A percentile compares a stretch with the other conserved stretches of the same genome.
Conservation (phyloP, 2,888 invertebrate genomes). For the Lordiphosa fenestrarum region DNA sequence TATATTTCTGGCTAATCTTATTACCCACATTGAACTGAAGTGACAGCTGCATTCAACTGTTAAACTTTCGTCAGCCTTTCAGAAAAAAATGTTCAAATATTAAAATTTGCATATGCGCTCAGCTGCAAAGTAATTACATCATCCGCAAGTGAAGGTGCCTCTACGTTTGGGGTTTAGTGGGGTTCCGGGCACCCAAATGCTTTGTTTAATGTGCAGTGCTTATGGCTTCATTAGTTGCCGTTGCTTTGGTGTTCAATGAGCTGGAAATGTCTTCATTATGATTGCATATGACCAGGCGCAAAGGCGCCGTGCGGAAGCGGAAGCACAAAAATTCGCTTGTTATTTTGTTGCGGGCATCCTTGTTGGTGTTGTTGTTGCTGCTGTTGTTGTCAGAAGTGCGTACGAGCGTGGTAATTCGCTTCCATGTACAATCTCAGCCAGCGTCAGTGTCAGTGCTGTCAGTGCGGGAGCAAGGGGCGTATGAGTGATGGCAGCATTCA, state of each 20-base stretch:
- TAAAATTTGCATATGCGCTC: conserved; percentile 45
- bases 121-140: conserved; percentile 31
- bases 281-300: conserved; percentile 53
- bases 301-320: conserved; percentile 35
- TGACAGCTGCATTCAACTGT: conserved; percentile 44
- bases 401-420: conserved; percentile 66
- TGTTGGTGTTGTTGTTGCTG: conserved; percentile 7
- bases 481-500: conserved; percentile 68
- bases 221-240: conserved; percentile 54
- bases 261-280: conserved; percentile 73
- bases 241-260: conserved; percentile 61
- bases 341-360: conserved; percentile 21
- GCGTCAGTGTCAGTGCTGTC: conserved; percentile 6
- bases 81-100: neutral
- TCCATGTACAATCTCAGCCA: conserved; percentile 46
- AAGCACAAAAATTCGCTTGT: conserved; percentile 59
- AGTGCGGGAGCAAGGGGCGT: conserved; percentile 31
- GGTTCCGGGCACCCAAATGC: neutral
- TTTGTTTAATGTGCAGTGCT: conserved; percentile 33
- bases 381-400: conserved; percentile 46
- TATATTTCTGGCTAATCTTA: no score
- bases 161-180: no score
- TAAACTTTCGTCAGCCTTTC: conserved; percentile 14
- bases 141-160: neutral
- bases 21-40: conserved; percentile 17